phyloP scores from a whole-genome alignment of 2,888 invertebrate species.

The Acanthococcus lagerstroemiae region DNA sequence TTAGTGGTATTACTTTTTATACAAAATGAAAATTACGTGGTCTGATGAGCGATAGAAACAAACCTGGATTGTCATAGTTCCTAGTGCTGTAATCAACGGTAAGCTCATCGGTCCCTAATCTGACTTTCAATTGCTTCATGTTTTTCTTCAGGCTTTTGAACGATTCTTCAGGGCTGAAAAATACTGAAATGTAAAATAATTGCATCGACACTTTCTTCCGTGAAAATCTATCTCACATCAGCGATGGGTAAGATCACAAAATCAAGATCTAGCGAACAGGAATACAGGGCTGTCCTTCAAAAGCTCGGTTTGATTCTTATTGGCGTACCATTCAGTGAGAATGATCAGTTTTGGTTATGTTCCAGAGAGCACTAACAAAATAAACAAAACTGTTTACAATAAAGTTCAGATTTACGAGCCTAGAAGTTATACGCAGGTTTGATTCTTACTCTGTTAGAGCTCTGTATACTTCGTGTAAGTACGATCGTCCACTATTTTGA shows the following conservation, averaged over 20 bases:
- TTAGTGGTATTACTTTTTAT: not conserved
- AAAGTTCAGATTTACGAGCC: too few species aligned
- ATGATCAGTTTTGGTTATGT: too few species aligned
- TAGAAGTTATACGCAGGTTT: too few species aligned
- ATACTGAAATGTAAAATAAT: not conserved
- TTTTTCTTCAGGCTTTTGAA: slow-evolving; percentile 6
- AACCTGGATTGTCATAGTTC: not conserved
- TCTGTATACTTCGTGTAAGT: too few species aligned
- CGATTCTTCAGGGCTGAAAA: slow-evolving; percentile 5
- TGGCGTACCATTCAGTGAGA: too few species aligned
- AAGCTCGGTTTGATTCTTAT: too few species aligned
- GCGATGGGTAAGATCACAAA: not conserved
- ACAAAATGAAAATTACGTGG: not conserved
- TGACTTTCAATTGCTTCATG: slow-evolving; percentile 7
- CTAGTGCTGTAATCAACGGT: slow-evolving; percentile 2
- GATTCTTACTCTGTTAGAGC: too few species aligned
- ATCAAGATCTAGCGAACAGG: too few species aligned
- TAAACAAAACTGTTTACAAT: too few species aligned
- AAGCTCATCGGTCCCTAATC: slow-evolving; percentile 9
- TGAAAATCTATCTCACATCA: not conserved
- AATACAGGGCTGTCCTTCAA: too few species aligned
- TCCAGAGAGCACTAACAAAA: too few species aligned
- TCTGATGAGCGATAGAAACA: not conserved
- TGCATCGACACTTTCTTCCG: not conserved
- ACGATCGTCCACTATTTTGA: too few species aligned